Evolutionary conservation across 2,113 vertebrate species (phyloP), one percentile per base, ranked within the genome.

Genomic region (Trichomycterus rosablanca): DNA sequence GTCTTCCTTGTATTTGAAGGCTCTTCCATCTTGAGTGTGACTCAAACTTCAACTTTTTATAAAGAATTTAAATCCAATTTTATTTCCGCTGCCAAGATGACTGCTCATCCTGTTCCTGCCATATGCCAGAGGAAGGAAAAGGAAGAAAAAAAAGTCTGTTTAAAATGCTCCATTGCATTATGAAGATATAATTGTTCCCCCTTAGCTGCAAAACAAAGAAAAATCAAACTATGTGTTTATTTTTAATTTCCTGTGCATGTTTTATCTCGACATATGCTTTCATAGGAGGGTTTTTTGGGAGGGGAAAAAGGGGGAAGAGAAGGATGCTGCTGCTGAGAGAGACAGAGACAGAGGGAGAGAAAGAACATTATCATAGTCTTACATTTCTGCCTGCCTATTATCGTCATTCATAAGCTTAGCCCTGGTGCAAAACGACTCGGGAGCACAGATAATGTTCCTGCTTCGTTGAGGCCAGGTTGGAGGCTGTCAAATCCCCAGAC

Each of bases 371-470:
- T 90, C 91, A 83, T 86, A 88, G 86, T 90, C 87, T 88, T 91
- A 90, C 89, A 92, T 94, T 90, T 92, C 90, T 88, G 86, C 83
- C 88, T 89, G 89, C 89, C 89, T 89, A 89, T 91, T 87, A 89
- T 85, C 89, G 88, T 91, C 91, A 90, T 88, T 92, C 90, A 92
- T 91, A 87, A 88, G 89, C 89, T 88, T 83, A 88, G 87, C 85
- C 86, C 83, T 84, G 72, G 66, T 86, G 88, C 89, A 85, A 89
- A 90, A 89, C 85, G 89, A 93, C 92, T 89, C 88, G 87, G 90
- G 91, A 94, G 91, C 88, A 90, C 88, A 90, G 90, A 92, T 97
- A 93, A 95, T 97, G 93, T 95, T 93, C 90, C 89, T 91, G 89
- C 88, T 90, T 90, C 91, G 88, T 91, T 87, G 90, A 92, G 93